Conservation (phyloP, 2,797 vertebrate species). For the Cuniculus paca region DNA sequence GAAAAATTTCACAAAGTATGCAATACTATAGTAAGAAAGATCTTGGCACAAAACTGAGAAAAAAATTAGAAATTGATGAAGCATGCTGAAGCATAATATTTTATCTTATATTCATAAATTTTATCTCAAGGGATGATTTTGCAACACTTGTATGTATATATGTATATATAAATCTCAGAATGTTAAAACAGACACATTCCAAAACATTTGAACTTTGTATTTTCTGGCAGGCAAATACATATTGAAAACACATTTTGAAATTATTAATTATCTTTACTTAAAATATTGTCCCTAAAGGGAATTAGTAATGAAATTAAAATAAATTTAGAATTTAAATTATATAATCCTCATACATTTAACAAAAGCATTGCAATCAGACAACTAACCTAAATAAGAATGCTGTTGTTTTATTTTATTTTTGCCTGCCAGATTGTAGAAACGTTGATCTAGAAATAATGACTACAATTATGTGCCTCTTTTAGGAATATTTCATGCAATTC, state of each 20-base stretch:
- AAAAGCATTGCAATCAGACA: constrained; percentile 63
- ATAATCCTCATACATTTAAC: constrained; percentile 78
- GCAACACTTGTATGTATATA: too few relatives aligned
- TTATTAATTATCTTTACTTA: constrained; percentile 43
- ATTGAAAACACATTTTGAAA: neutral
- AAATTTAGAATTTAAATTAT: constrained; percentile 78
- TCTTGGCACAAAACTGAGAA: neutral
- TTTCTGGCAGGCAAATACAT: constrained; percentile 49
- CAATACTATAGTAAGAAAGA: neutral
- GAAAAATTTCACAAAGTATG: neutral
- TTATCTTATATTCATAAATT: constrained; percentile 42
- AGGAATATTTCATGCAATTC: neutral
- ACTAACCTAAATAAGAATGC: neutral
- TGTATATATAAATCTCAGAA: neutral
- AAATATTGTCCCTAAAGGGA: constrained; percentile 37
- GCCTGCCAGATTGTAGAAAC: neutral
- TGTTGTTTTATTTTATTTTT: neutral
- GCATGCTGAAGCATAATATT: neutral
- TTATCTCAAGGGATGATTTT: constrained; percentile 8
- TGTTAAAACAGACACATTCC: neutral
- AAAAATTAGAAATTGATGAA: constrained; percentile 27
- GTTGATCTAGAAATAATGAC: neutral
- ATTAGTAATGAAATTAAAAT: constrained; percentile 77
- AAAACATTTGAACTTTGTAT: neutral
- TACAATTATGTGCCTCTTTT: neutral